Percentiles rank a stretch among this genome's conserved stretches.
phyloP scores from a whole-genome alignment of 2,797 vertebrate species.

The Sphenodon punctatus region DNA sequence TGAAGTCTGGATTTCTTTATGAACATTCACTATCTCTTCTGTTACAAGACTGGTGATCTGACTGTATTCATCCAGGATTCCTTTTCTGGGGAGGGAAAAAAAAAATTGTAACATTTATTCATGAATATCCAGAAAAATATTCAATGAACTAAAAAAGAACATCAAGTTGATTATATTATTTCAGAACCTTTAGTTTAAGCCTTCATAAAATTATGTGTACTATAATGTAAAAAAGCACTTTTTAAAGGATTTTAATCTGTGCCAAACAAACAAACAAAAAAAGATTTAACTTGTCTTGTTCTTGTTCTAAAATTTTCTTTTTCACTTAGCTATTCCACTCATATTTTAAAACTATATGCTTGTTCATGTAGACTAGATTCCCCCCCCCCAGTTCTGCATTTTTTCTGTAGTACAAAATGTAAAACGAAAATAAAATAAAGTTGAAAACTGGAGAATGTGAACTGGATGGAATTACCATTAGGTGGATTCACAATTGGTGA shows the following conservation, averaged over 20 bases:
- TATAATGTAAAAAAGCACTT: neutral
- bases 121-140: neutral
- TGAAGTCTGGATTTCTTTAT: constrained; percentile 90
- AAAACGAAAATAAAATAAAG: neutral
- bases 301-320: neutral
- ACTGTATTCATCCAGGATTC: constrained; percentile 94
- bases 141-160: neutral
- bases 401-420: neutral
- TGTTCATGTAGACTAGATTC: no score
- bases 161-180: neutral
- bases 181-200: neutral
- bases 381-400: no score
- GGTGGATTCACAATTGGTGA: no score
- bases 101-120: neutral
- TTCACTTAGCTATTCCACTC: no score
- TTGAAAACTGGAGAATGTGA: no score
- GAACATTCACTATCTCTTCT: constrained; percentile 92
- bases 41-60: constrained; percentile 94
- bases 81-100: constrained; percentile 79
- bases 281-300: neutral
- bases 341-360: no score
- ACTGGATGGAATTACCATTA: no score
- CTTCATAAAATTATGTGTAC: neutral
- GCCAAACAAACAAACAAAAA: neutral
- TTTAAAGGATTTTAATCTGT: neutral